Conservation (phyloP, 2,113 vertebrate species). For the Sceloporus tristichus region DNA sequence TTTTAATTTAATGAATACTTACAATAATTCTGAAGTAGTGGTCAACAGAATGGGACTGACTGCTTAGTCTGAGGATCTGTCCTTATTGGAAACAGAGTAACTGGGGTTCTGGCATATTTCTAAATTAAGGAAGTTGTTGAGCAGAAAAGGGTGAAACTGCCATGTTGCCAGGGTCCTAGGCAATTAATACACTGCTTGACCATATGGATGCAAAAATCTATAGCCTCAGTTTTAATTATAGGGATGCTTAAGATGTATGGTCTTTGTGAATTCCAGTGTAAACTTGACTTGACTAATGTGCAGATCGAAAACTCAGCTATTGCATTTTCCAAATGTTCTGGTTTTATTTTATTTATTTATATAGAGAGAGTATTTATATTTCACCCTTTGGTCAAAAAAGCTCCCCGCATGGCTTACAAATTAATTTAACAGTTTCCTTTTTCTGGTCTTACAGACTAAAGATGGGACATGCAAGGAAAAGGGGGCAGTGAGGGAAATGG, state of each 20-base stretch:
- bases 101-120: not conserved
- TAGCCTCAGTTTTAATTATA: not conserved
- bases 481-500: no score
- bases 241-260: not conserved
- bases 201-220: not conserved
- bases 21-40: not conserved
- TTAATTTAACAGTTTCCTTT: no score
- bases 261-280: not conserved
- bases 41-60: not conserved
- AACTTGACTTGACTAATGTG: not conserved
- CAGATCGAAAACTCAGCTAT: not conserved
- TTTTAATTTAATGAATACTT: conserved; percentile 8
- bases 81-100: not conserved
- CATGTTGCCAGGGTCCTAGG: not conserved
- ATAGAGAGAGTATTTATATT: no score
- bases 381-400: no score
- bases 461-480: no score
- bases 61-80: not conserved
- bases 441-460: no score
- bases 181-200: not conserved
- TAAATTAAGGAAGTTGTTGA: not conserved
- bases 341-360: no score
- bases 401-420: no score
- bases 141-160: not conserved
- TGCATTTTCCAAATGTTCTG: not conserved